Evolutionary conservation across 2,888 invertebrate species (phyloP).

Genomic region (Scaptomyza polygonia): DNA sequence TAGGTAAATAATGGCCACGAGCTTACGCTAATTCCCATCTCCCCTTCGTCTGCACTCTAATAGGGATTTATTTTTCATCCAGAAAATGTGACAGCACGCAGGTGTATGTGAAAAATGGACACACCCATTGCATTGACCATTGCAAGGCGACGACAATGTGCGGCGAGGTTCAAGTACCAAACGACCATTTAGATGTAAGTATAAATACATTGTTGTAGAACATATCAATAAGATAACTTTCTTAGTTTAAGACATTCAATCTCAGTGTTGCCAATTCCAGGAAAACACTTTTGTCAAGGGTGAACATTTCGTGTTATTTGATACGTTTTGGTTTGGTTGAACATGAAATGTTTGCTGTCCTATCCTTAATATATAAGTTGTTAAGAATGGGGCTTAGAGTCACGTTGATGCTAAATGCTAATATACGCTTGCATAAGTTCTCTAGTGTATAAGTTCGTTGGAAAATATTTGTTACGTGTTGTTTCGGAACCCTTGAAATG

Average conservation of each 20-base stretch:
- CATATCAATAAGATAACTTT: neutral
- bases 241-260: neutral
- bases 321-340: neutral
- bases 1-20: slow-evolving; percentile 86
- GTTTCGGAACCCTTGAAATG: too few relatives aligned
- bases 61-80: neutral
- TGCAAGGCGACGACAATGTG: slow-evolving; percentile 95
- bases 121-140: slow-evolving; percentile 93
- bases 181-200: slow-evolving; percentile 95
- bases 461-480: too few relatives aligned
- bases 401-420: neutral
- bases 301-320: neutral
- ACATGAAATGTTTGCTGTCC: neutral
- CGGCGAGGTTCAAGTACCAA: slow-evolving; percentile 97
- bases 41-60: neutral
- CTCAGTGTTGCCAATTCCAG: neutral
- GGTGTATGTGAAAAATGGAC: slow-evolving; percentile 92
- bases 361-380: neutral
- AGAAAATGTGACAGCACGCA: slow-evolving; percentile 95
- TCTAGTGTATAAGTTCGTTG: too few relatives aligned
- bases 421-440: too few relatives aligned
- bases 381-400: too few relatives aligned
- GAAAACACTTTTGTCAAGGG: neutral
- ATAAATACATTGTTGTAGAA: neutral
- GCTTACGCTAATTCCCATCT: neutral